These are phyloP conservation scores for Hemibagrus guttatus DNA, from an alignment of 2,797 vertebrate species.

Conservation along the genomic window DNA sequence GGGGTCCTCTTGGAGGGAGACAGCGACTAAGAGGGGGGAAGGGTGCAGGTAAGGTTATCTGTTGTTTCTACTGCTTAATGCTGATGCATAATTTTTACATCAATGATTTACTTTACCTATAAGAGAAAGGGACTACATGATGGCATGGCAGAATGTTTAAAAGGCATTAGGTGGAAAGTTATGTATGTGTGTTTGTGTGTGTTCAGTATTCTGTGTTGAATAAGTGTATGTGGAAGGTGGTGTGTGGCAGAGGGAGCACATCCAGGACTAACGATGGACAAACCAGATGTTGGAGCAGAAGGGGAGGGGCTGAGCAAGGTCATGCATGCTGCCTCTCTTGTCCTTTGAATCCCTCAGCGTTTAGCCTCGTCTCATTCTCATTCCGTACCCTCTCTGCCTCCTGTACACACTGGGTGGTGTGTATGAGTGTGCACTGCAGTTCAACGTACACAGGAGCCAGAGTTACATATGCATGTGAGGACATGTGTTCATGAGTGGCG, in stretches of 20 bases:
- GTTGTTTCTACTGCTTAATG: constrained; percentile 70
- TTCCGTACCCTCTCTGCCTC: constrained; percentile 36
- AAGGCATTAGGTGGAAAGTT: constrained; percentile 55
- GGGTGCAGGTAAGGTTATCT: constrained; percentile 58
- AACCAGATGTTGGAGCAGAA: constrained; percentile 75
- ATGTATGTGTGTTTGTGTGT: constrained; percentile 35
- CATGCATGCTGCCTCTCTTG: constrained; percentile 49
- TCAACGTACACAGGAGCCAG: constrained; percentile 26
- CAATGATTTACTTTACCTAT: constrained; percentile 70
- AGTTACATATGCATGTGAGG: constrained; percentile 41
- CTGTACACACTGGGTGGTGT: constrained; percentile 30
- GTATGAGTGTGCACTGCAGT: constrained; percentile 42
- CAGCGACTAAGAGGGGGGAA: constrained; percentile 46
- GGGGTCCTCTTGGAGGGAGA: constrained; percentile 31
- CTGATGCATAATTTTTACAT: constrained; percentile 63
- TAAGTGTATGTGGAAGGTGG: constrained; percentile 36
- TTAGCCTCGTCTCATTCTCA: constrained; percentile 52
- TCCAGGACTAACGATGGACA: constrained; percentile 68
- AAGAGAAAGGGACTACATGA: constrained; percentile 69
- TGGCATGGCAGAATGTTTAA: constrained; percentile 66
- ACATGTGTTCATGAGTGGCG: constrained; percentile 32
- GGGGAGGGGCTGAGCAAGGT: constrained; percentile 52
- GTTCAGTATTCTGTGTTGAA: constrained; percentile 28
- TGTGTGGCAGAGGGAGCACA: constrained; percentile 59
- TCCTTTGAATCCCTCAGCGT: constrained; percentile 49